phyloP scores from a whole-genome alignment of 2,113 vertebrate genomes.

The Chaetorhynchus papuensis region DNA sequence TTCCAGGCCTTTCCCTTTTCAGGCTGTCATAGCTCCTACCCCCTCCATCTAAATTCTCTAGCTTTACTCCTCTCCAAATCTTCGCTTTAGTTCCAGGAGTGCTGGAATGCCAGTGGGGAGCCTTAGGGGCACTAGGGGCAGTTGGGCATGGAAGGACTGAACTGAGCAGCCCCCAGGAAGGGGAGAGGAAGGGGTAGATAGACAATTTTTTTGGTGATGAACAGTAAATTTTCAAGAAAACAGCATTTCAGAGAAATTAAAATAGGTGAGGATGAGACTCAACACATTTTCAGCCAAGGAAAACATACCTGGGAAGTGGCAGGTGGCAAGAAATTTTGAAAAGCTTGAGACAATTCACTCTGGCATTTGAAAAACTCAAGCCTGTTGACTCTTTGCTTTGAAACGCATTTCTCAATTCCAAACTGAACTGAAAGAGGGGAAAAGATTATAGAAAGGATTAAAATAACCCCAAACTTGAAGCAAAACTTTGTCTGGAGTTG shows the following conservation, averaged over 20 bases:
- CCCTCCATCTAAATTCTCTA: not conserved
- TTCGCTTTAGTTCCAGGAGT: not conserved
- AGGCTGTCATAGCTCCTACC: not conserved
- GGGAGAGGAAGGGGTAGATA: not conserved
- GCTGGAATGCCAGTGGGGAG: rapidly evolving
- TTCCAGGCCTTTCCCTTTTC: not conserved
- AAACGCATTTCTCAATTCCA: not conserved
- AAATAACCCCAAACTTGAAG: not conserved
- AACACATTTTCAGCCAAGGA: not conserved
- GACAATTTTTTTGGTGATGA: not conserved
- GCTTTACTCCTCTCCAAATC: not conserved
- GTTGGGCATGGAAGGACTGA: rapidly evolving
- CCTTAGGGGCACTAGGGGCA: rapidly evolving
- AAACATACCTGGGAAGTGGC: not conserved
- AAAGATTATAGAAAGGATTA: not conserved
- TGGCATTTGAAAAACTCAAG: not conserved
- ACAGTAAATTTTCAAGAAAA: not conserved
- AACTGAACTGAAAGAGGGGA: not conserved
- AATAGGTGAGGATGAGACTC: not conserved
- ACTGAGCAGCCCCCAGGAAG: not conserved
- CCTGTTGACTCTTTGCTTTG: not conserved
- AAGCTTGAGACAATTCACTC: not conserved
- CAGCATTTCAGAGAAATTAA: not conserved
- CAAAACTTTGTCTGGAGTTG: not conserved
- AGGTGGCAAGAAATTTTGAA: not conserved